Base-by-base conservation (phyloP, 1,140 invertebrate genomes). In the Hormaphis cornu region DNA sequence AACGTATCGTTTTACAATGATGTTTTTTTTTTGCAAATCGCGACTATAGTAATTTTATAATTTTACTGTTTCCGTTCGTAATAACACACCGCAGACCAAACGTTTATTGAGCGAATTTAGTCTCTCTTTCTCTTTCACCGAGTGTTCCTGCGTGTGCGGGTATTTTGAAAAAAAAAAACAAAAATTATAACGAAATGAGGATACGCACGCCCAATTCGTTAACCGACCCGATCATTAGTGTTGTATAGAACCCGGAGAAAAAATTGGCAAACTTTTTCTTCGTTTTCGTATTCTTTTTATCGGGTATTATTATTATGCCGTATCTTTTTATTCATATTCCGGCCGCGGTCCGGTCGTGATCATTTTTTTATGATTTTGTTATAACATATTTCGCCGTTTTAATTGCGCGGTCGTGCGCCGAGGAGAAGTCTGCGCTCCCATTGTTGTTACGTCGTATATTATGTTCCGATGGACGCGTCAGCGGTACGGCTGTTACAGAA, bases 121-220 rank as follows among this genome's bases (percentile, higher is more conserved):
- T 3, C 22, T 26, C 22, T 50, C 46, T 50, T 8, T 8, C n/a
- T n/a, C n/a, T n/a, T n/a, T n/a, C n/a, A n/a, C n/a, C n/a, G n/a
- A n/a, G n/a, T n/a, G 20, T 24, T 10, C 22, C 22, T 3, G 22
- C 22, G 22, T 16, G 0, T 24, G 8, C 16, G 5, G 1, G 48
- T 16, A 50, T 26, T 6, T 28, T 12, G 18, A n/a, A 18, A 54
- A 54, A 33, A 54, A 26, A 33, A 33, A 35, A 20, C 9, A 33
- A 33, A 6, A 33, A 33, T 54, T 33, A 58, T 58, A 58, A 58
- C n/a, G n/a, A n/a, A n/a, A n/a, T n/a, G n/a, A n/a, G n/a, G n/a
- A n/a, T 40, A 58, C 33, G 2, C 20, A 40, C 14, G 54, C 33
- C 54, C 54, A 58, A 24, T 40, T 58, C 33, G 33, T 58, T 58